These are phyloP conservation scores for Octonoba sinensis DNA, from an alignment of 2,888 invertebrate genomes.

Conservation along the genomic window DNA sequence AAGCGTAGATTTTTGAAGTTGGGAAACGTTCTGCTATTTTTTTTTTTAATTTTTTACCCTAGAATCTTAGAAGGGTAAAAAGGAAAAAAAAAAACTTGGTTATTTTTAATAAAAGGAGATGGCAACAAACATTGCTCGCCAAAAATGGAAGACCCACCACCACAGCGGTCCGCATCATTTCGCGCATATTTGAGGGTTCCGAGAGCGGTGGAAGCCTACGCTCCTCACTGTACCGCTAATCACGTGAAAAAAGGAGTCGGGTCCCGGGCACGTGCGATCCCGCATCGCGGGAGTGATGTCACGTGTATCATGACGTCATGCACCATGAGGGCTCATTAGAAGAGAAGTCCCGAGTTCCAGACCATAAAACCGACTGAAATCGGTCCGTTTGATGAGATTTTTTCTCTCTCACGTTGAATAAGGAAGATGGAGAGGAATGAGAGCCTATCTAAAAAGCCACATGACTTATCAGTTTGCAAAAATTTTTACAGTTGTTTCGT, in stretches of 20 bases:
- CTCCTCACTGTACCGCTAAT: constrained; percentile 20
- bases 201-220: not conserved
- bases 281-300: constrained; percentile 31
- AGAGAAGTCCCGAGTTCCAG: constrained; percentile 16
- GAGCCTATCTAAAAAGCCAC: too few relatives aligned
- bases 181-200: constrained; percentile 23
- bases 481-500: too few relatives aligned
- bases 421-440: too few relatives aligned
- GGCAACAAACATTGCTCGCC: constrained; percentile 1
- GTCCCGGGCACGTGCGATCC: constrained; percentile 35
- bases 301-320: constrained; percentile 50
- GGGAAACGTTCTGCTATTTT: too few relatives aligned
- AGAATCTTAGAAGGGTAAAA: too few relatives aligned
- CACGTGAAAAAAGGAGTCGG: constrained; percentile 10
- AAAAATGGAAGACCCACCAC: constrained; percentile 28
- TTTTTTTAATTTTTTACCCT: too few relatives aligned
- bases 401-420: too few relatives aligned
- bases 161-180: not conserved
- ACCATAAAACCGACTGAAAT: constrained; percentile 20
- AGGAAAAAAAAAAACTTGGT: too few relatives aligned
- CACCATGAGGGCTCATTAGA: constrained; percentile 36
- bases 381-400: not conserved
- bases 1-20: too few relatives aligned
- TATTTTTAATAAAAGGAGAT: too few relatives aligned
- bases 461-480: too few relatives aligned